Evolutionary conservation across 2,113 vertebrate species (phyloP).

Genomic region (Empidonax traillii): DNA sequence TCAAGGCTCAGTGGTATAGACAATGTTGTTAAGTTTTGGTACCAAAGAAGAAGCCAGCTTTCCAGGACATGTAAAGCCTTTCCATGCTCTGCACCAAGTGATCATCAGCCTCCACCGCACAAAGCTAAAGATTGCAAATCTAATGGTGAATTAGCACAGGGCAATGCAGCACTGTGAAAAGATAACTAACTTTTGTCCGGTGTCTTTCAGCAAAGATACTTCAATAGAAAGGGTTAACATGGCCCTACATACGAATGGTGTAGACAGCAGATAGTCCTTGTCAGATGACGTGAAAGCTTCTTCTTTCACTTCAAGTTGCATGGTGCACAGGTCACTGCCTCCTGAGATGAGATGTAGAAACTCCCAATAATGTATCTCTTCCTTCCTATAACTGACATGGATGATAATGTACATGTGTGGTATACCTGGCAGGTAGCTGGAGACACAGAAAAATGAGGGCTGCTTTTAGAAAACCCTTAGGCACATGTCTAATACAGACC

Average conservation of each 20-base stretch:
- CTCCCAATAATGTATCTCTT: rapidly evolving
- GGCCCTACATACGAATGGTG: neutral
- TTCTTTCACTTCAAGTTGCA: neutral
- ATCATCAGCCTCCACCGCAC: neutral
- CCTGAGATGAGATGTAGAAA: neutral
- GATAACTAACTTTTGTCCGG: neutral
- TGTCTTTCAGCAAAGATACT: neutral
- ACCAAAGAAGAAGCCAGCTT: neutral
- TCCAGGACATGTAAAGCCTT: neutral
- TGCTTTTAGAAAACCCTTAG: neutral
- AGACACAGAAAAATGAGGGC: neutral
- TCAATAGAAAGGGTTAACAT: neutral
- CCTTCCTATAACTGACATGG: neutral
- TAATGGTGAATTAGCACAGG: neutral
- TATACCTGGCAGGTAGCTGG: neutral
- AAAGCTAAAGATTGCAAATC: neutral
- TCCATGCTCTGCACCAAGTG: neutral
- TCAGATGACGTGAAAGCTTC: neutral
- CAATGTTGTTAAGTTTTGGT: neutral
- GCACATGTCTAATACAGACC: neutral
- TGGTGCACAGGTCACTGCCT: neutral
- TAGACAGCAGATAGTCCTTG: neutral
- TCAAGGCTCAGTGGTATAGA: neutral
- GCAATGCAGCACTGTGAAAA: neutral
- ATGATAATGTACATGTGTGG: neutral